A percentile compares a stretch with the other conserved stretches of the same genome.
phyloP scores from a whole-genome alignment of 2,888 invertebrate genomes.

The Troides aeacus region DNA sequence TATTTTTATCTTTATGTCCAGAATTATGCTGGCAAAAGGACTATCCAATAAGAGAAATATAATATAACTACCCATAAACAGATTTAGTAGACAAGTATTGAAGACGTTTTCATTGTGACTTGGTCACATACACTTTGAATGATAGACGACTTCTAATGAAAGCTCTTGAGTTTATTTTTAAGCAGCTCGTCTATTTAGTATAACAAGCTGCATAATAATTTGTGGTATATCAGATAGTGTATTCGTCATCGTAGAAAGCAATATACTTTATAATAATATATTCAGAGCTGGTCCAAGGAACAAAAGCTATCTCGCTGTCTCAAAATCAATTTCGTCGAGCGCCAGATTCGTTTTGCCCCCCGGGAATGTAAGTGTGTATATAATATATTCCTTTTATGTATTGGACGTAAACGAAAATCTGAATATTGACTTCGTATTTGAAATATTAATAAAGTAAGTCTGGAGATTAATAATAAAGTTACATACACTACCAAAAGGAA shows the following conservation, averaged over 20 bases:
- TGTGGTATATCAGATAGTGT: too few species aligned
- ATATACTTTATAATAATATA: not conserved
- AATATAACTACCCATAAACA: too few species aligned
- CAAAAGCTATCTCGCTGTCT: constrained; percentile 10
- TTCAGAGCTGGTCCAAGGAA: constrained; percentile 1
- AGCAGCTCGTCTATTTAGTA: too few species aligned
- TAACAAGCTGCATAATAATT: too few species aligned
- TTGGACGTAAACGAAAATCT: constrained; percentile 8
- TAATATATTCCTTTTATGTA: constrained; percentile 9
- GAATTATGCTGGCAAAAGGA: too few species aligned
- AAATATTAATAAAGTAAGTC: not conserved
- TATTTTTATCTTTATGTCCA: too few species aligned
- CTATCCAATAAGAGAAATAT: too few species aligned
- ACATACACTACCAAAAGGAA: not conserved
- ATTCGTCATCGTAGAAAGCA: not conserved
- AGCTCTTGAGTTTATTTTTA: too few species aligned
- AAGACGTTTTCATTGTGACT: too few species aligned
- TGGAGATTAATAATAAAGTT: not conserved
- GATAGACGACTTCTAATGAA: too few species aligned
- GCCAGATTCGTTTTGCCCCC: constrained; percentile 11
- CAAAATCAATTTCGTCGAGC: constrained; percentile 18
- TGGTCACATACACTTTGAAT: too few species aligned
- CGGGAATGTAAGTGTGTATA: constrained; percentile 7
- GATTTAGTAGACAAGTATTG: too few species aligned
- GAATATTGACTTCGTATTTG: not conserved